phyloP scores from a whole-genome alignment of 2,113 vertebrate genomes.

The Tachycineta bicolor region DNA sequence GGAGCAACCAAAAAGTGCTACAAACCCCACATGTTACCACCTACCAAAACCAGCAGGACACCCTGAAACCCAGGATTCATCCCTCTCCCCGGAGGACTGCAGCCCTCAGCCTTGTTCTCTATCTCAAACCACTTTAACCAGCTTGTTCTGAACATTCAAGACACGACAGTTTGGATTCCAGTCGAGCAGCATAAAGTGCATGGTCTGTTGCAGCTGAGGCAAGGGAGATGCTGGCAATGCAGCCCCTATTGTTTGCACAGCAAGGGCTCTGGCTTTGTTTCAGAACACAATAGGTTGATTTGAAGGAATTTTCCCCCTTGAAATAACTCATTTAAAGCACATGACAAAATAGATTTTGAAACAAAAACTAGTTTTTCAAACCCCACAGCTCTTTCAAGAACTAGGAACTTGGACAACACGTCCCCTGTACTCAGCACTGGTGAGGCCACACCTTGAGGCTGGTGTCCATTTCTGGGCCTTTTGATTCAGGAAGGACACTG shows the following conservation, averaged over 20 bases:
- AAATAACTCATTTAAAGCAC: background rate
- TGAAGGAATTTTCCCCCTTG: background rate
- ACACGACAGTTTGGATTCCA: background rate
- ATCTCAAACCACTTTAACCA: background rate
- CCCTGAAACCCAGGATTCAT: background rate
- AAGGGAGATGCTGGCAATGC: constrained; percentile 1
- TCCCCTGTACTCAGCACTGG: background rate
- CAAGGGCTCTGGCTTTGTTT: background rate
- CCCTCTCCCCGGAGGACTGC: background rate
- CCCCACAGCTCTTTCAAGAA: background rate
- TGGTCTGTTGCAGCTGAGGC: background rate
- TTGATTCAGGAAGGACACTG: background rate
- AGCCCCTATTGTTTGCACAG: background rate
- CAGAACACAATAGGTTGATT: background rate
- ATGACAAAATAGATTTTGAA: background rate
- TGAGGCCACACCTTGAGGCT: background rate
- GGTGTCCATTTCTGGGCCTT: background rate
- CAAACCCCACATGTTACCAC: accelerated
- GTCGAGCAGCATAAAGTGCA: background rate
- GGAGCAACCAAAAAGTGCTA: background rate
- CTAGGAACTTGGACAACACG: background rate
- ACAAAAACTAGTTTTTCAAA: constrained; percentile 9
- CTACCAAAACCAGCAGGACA: background rate
- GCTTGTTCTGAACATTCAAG: background rate
- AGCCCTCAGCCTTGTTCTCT: background rate